Evolutionary conservation across 2,113 vertebrate genomes (phyloP).

Genomic region (Miniopterus natalensis): DNA sequence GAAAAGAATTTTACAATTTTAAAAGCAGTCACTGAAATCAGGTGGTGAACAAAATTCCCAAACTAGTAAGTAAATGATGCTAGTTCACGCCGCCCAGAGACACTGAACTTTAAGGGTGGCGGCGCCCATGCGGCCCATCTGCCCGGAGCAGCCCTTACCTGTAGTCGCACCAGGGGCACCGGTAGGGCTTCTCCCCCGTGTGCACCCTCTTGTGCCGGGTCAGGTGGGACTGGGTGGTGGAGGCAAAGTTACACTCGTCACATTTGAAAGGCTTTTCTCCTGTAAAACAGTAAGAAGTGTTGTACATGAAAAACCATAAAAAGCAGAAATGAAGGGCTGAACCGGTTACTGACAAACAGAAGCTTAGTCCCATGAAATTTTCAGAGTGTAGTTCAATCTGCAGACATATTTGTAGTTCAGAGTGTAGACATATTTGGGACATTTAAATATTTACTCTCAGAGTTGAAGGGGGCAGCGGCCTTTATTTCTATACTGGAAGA

Average conservation of each 20-base stretch:
- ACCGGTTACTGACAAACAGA: not conserved
- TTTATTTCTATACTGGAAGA: not conserved
- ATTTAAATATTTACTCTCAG: not conserved
- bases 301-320: conserved; percentile 32
- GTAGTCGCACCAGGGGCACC: conserved; percentile 99
- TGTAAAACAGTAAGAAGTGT: conserved; percentile 84
- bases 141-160: conserved; percentile 91
- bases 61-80: accelerated
- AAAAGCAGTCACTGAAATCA: not conserved
- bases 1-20: not conserved
- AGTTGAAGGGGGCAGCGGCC: not conserved
- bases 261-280: conserved; percentile 99
- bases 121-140: not conserved
- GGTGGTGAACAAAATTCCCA: not conserved
- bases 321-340: not conserved
- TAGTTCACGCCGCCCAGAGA: conserved; percentile 75
- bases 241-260: conserved; percentile 98
- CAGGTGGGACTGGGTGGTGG: conserved; percentile 98
- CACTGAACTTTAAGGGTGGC: conserved; percentile 67
- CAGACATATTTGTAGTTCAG: not conserved
- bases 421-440: not conserved
- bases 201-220: conserved; percentile 98
- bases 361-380: not conserved
- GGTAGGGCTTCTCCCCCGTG: conserved; percentile 99
- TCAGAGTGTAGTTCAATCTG: not conserved